Evolutionary conservation across 2,113 vertebrate genomes (phyloP), one percentile per base, ranked within the genome.

Genomic region (Hydropotes inermis): DNA sequence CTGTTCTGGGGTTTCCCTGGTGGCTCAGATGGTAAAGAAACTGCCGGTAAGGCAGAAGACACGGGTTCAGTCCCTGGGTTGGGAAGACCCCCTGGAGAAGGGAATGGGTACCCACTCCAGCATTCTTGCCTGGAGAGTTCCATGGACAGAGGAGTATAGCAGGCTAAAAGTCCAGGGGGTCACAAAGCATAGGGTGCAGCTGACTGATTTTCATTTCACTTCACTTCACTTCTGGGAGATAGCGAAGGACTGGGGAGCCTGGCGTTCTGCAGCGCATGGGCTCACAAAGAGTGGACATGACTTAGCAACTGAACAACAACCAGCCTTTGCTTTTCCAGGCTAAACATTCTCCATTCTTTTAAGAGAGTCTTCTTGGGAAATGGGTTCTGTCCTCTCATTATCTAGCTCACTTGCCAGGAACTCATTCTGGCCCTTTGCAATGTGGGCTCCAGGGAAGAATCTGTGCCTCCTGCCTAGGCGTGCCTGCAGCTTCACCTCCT

Each of bases 1-100:
- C 17, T 19, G 64, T 67, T 10, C 64, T 67, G 9, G 33, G 33
- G 33, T 2, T 21, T 70, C 64, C n/a, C 64, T 70, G 64, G 9
- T 3, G 4, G 17, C n/a, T 70, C n/a, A 70, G n/a, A 36, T 1
- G n/a, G n/a, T 70, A 36, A 70, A 19, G n/a, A 70, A 10, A 21
- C 17, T 70, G 9, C n/a, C 0, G 1, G 9, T n/a, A 11, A 70
- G 11, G n/a, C 0, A 0, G n/a, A 21, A 70, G n/a, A 70, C n/a
- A 1, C 1, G 2, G 17, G n/a, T 21, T 70, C n/a, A 1, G 17
- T 70, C n/a, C 17, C 64, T 5, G 2, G n/a, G 64, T 12, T 0
- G 2, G n/a, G 61, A 36, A 36, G n/a, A 36, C 21, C 9, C n/a
- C 17, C 4, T 36, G 64, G n/a, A 70, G 64, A 70, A 36, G n/a